phyloP scores from a whole-genome alignment of 2,888 invertebrate species.

The Parapristionchus giblindavisi region DNA sequence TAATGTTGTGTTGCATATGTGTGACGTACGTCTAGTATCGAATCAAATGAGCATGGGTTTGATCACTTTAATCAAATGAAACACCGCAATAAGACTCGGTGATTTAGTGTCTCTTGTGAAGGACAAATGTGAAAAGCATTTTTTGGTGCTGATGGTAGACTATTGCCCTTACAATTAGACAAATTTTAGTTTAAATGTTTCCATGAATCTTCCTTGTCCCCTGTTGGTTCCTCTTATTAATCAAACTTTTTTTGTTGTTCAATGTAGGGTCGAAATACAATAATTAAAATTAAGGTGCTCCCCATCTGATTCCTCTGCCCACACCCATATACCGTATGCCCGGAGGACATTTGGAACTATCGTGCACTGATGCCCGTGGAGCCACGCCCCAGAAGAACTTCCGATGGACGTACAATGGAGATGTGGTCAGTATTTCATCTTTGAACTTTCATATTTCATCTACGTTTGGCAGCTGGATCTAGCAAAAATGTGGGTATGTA shows the following conservation, averaged over 20 bases:
- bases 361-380: constrained; percentile 13
- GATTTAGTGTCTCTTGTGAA: background rate
- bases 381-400: constrained; percentile 21
- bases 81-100: too few species aligned
- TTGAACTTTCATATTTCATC: background rate
- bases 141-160: too few species aligned
- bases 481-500: too few species aligned
- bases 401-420: constrained; percentile 29
- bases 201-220: background rate
- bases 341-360: background rate
- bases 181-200: background rate
- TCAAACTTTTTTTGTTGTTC: too few species aligned
- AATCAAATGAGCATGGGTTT: too few species aligned
- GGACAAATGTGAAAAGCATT: background rate
- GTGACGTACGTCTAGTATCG: too few species aligned
- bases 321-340: constrained; percentile 17
- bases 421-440: background rate
- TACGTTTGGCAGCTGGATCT: background rate
- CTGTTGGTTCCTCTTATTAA: too few species aligned
- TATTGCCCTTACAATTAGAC: too few species aligned
- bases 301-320: constrained; percentile 21
- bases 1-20: too few species aligned
- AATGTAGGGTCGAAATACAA: background rate
- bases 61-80: too few species aligned
- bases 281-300: background rate